phyloP scores from a whole-genome alignment of 2,797 vertebrate genomes.

The Pipistrellus nathusii region DNA sequence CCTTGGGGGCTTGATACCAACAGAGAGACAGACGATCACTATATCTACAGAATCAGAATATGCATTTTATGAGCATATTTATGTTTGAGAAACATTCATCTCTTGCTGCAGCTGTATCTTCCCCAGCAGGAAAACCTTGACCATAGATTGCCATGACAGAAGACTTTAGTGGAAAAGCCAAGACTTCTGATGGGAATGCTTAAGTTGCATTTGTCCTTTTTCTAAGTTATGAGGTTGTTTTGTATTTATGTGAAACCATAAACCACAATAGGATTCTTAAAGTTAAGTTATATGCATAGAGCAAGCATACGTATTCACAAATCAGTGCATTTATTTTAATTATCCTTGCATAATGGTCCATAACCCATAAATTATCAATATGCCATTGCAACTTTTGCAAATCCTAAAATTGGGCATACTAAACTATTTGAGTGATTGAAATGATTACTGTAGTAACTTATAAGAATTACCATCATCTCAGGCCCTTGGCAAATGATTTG shows the following conservation, averaged over 20 bases:
- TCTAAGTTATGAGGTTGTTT: conserved; percentile 80
- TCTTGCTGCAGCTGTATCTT: not conserved
- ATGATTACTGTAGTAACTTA: conserved; percentile 49
- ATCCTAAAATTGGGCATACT: conserved; percentile 68
- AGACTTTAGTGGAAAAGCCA: conserved; percentile 71
- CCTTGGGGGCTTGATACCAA: not conserved
- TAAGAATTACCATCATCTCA: conserved; percentile 54
- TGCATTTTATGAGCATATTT: not conserved
- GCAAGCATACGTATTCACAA: conserved; percentile 78
- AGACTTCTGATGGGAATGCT: conserved; percentile 55
- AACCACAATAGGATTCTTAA: conserved; percentile 81
- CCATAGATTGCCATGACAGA: conserved; percentile 52
- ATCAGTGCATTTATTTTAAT: conserved; percentile 82
- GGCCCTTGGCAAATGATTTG: not conserved
- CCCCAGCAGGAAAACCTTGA: not conserved
- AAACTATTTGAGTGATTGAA: conserved; percentile 79
- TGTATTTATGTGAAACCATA: conserved; percentile 82
- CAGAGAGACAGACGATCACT: too few relatives aligned
- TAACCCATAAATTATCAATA: conserved; percentile 82
- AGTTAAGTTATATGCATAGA: conserved; percentile 81
- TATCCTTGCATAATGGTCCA: conserved; percentile 77
- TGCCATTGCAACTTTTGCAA: conserved; percentile 74
- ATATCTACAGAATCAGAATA: not conserved
- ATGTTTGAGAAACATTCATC: too few relatives aligned
- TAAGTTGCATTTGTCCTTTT: conserved; percentile 64